Percentiles rank a stretch among this genome's conserved stretches.
These are phyloP conservation scores for Athene cunicularia DNA, from an alignment of 2,113 vertebrate genomes.

Conservation along the genomic window DNA sequence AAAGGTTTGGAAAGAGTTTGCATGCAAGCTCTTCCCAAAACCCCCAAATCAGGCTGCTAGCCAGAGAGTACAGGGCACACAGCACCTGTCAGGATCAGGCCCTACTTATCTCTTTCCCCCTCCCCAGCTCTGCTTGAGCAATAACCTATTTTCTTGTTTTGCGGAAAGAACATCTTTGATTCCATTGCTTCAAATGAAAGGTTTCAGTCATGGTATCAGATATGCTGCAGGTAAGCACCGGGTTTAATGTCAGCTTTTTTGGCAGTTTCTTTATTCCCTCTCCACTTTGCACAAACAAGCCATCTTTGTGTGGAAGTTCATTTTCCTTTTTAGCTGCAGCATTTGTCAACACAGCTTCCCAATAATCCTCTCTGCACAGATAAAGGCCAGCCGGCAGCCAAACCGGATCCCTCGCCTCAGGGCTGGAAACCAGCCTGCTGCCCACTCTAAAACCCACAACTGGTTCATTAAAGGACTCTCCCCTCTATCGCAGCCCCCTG, in stretches of 20 bases:
- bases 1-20: not conserved
- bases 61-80: not conserved
- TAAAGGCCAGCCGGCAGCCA: not conserved
- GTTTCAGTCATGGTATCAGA: not conserved
- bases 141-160: slow-evolving; percentile 29
- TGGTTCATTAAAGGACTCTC: not conserved
- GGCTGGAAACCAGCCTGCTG: not conserved
- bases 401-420: not conserved
- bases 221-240: slow-evolving; percentile 24
- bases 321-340: not conserved
- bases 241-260: slow-evolving; percentile 40
- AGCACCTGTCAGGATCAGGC: not conserved
- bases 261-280: slow-evolving; percentile 16
- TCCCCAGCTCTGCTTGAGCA: not conserved
- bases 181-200: slow-evolving; percentile 12
- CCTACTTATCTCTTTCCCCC: not conserved
- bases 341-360: slow-evolving; percentile 6
- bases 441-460: not conserved
- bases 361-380: not conserved
- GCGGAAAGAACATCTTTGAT: slow-evolving; percentile 22
- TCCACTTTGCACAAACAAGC: not conserved
- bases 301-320: not conserved
- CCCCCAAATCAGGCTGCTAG: not conserved
- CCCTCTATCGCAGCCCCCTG: not conserved
- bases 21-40: not conserved